These are phyloP conservation scores for Conistra vaccinii DNA, from an alignment of 2,888 invertebrate genomes.

Conservation along the genomic window DNA sequence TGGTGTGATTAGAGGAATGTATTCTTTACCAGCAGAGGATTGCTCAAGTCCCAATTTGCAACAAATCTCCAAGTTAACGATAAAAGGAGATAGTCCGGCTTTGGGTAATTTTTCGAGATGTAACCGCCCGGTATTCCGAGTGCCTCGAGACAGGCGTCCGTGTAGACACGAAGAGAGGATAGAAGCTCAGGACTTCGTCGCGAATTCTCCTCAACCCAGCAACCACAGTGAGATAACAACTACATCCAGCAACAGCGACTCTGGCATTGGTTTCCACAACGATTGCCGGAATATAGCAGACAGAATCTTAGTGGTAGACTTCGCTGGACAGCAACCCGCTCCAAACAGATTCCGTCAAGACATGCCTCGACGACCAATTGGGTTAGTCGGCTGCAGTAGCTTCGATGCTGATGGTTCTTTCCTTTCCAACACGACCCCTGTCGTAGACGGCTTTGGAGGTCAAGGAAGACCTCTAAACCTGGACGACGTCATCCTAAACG, in stretches of 20 bases:
- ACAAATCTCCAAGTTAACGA: slow-evolving; percentile 85
- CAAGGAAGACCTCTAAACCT: slow-evolving; percentile 86
- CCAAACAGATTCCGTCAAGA: slow-evolving; percentile 81
- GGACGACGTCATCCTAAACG: slow-evolving; percentile 84
- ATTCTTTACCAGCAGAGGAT: slow-evolving; percentile 90
- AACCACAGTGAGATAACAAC: slow-evolving; percentile 95
- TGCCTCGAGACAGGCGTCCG: slow-evolving; percentile 81
- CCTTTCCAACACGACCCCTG: slow-evolving; percentile 87
- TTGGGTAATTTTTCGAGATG: slow-evolving; percentile 82
- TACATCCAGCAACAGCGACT: slow-evolving; percentile 98
- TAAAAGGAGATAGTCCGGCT: slow-evolving; percentile 87
- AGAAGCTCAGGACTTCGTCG: slow-evolving; percentile 90
- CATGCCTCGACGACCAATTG: slow-evolving; percentile 82
- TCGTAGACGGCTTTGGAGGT: slow-evolving; percentile 88
- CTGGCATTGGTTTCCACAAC: slow-evolving; percentile 98
- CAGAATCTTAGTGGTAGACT: slow-evolving; percentile 94
- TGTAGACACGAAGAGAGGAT: slow-evolving; percentile 81
- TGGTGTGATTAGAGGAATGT: slow-evolving; percentile 93
- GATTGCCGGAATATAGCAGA: slow-evolving; percentile 96
- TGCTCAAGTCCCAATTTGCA: slow-evolving; percentile 83
- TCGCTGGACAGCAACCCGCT: slow-evolving; percentile 87
- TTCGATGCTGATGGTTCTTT: slow-evolving; percentile 88
- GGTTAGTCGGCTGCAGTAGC: slow-evolving; percentile 84
- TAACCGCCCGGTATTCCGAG: slow-evolving; percentile 81
- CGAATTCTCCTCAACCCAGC: slow-evolving; percentile 96